Conservation (phyloP, 35 echinoderm and acorn worm genomes). For the Patiria miniata region DNA sequence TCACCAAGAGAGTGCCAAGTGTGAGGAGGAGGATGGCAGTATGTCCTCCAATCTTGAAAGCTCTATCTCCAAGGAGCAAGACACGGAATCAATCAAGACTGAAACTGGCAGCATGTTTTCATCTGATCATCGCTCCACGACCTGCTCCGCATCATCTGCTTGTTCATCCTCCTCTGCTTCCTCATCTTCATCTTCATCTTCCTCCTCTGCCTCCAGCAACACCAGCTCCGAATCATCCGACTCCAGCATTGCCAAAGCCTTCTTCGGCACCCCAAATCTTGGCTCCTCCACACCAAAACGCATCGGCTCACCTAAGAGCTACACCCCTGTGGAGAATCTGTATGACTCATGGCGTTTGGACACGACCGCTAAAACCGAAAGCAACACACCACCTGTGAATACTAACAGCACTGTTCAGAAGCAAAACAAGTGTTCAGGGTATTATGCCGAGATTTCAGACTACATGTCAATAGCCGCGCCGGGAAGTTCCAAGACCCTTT, state of each 20-base stretch:
- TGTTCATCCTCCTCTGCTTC: background rate
- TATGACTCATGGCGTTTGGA: background rate
- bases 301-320: background rate
- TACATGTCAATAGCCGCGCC: background rate
- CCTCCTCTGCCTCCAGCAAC: background rate
- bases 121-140: background rate
- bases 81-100: background rate
- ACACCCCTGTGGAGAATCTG: constrained; percentile 13
- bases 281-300: constrained; percentile 3
- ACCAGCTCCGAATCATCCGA: background rate
- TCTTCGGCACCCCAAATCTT: background rate
- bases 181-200: constrained; percentile 14
- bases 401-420: background rate
- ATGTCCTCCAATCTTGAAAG: background rate
- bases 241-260: background rate
- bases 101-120: background rate
- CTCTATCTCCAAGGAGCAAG: constrained; percentile 6
- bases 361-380: background rate
- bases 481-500: background rate
- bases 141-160: constrained; percentile 14
- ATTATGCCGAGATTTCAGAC: constrained; percentile 7
- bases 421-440: background rate
- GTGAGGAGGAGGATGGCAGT: background rate
- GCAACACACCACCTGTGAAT: background rate
- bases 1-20: background rate